These are phyloP conservation scores for Scolopax bukidnonensis DNA, from an alignment of 2,797 vertebrate species.

Conservation along the genomic window DNA sequence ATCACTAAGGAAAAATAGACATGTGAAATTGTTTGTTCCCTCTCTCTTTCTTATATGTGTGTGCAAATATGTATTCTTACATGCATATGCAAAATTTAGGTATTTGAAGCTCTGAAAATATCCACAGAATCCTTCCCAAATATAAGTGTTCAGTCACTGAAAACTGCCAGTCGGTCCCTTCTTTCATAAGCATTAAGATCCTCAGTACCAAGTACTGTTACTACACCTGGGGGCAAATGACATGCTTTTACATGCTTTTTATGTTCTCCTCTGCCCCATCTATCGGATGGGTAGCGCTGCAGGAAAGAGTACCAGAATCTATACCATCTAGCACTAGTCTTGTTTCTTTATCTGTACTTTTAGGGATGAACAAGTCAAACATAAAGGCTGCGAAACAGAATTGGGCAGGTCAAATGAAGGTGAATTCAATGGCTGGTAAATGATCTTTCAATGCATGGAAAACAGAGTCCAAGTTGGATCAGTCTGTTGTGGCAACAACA, in stretches of 20 bases:
- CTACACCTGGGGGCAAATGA: not conserved
- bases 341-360: not conserved
- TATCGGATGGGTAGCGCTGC: fast-evolving
- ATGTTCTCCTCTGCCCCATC: not conserved
- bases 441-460: not conserved
- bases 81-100: not conserved
- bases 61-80: not conserved
- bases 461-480: not conserved
- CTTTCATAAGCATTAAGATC: not conserved
- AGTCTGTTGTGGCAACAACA: not conserved
- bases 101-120: not conserved
- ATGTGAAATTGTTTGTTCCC: not conserved
- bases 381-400: not conserved
- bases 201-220: not conserved
- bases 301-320: not conserved
- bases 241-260: not conserved
- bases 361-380: not conserved
- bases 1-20: not conserved
- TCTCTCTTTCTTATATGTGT: not conserved
- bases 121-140: not conserved
- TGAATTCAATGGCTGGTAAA: not conserved
- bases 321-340: not conserved
- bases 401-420: not conserved
- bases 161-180: not conserved
- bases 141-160: not conserved